Conservation (phyloP, 2,888 invertebrate species). For the Trileptium ribeirensis region DNA sequence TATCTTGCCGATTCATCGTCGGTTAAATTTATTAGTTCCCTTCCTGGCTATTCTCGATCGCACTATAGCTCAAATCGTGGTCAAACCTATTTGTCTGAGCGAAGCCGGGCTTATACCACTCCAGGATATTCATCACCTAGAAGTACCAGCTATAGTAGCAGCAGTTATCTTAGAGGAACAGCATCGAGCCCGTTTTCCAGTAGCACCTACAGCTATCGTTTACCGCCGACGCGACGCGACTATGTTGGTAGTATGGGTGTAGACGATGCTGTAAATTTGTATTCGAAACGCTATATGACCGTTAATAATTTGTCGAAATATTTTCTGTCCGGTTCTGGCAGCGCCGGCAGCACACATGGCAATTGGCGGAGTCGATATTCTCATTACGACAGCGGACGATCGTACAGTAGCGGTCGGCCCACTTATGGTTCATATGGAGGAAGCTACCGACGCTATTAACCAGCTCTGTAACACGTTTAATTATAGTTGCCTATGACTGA, state of each 20-base stretch:
- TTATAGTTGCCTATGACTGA: no score
- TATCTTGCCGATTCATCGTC: not conserved
- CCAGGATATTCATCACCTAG: not conserved
- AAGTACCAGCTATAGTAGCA: no score
- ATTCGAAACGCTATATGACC: slow-evolving; percentile 49
- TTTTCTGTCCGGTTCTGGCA: not conserved
- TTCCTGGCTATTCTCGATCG: not conserved
- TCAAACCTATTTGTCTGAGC: not conserved
- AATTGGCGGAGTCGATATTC: not conserved
- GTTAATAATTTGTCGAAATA: slow-evolving; percentile 45
- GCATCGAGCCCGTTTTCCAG: not conserved
- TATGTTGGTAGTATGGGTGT: slow-evolving; percentile 45
- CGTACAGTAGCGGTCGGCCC: not conserved
- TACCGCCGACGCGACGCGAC: not conserved
- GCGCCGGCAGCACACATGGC: not conserved
- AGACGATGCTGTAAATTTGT: slow-evolving; percentile 49
- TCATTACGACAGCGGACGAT: not conserved
- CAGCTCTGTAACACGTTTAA: not conserved
- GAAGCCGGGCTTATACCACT: no score
- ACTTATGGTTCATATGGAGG: not conserved
- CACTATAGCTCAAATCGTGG: not conserved
- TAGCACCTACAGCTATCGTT: not conserved
- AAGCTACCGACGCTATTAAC: not conserved
- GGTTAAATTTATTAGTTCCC: not conserved
- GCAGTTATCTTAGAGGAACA: not conserved